These are phyloP conservation scores for Dinothrombium tinctorium DNA, from an alignment of 1,140 invertebrate species.

Conservation along the genomic window DNA sequence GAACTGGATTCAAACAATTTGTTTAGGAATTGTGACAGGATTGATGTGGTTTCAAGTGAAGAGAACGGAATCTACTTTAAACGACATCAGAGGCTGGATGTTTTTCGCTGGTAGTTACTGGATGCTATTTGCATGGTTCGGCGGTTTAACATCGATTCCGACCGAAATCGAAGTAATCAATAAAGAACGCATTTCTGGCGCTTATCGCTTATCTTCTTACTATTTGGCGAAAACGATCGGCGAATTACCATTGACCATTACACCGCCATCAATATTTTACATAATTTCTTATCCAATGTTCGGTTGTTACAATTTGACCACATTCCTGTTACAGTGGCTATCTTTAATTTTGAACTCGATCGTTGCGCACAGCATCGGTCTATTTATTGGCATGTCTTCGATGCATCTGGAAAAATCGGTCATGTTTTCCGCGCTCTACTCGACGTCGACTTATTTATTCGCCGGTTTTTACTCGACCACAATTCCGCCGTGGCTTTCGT, in stretches of 20 bases:
- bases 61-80: constrained; percentile 41
- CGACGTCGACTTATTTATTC: constrained; percentile 50
- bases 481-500: constrained; percentile 49
- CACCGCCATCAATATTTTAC: constrained; percentile 50
- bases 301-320: constrained; percentile 27
- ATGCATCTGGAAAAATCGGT: constrained; percentile 55
- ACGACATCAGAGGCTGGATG: constrained; percentile 53
- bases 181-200: constrained; percentile 53
- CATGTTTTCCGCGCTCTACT: constrained; percentile 51
- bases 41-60: constrained; percentile 54
- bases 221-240: constrained; percentile 65
- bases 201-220: constrained; percentile 57
- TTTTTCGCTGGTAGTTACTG: constrained; percentile 45
- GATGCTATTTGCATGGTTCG: constrained; percentile 62
- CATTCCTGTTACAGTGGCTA: constrained; percentile 40
- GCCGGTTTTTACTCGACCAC: constrained; percentile 57
- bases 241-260: constrained; percentile 48
- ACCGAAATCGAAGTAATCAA: constrained; percentile 54
- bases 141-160: constrained; percentile 52
- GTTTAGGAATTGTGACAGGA: constrained; percentile 43
- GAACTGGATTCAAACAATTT: constrained; percentile 54
- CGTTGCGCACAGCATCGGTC: constrained; percentile 41
- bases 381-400: constrained; percentile 55
- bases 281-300: constrained; percentile 54
- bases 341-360: constrained; percentile 31